Evolutionary conservation across 1,140 invertebrate genomes (phyloP).

Genomic region (Leucophenga varia): DNA sequence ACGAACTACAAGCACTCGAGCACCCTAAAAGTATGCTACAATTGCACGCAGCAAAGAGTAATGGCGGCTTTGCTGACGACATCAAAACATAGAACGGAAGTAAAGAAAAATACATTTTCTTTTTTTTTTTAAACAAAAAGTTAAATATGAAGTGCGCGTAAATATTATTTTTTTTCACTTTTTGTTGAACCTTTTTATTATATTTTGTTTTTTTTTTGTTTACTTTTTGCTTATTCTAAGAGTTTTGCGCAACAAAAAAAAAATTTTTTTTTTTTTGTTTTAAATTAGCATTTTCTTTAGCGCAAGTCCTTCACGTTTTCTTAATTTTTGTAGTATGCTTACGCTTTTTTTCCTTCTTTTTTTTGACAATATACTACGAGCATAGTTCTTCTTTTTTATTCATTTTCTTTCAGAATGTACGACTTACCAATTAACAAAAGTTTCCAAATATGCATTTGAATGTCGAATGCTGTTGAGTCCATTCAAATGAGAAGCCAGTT

Average conservation of each 20-base stretch:
- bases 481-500: slow-evolving; percentile 52
- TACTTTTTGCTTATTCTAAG: too few relatives aligned
- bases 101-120: too few relatives aligned
- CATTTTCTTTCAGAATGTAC: slow-evolving; percentile 20
- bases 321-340: slow-evolving; percentile 4
- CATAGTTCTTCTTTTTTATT: slow-evolving; percentile 25
- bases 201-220: too few relatives aligned
- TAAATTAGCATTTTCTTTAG: slow-evolving; percentile 34
- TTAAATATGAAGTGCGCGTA: too few relatives aligned
- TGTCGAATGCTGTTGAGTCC: slow-evolving; percentile 53
- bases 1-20: slow-evolving; percentile 4
- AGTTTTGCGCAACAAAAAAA: too few relatives aligned
- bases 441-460: slow-evolving; percentile 57
- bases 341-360: slow-evolving; percentile 1
- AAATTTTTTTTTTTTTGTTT: slow-evolving; percentile 4
- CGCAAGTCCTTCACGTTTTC: slow-evolving; percentile 14
- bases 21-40: slow-evolving; percentile 21
- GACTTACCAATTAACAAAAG: slow-evolving; percentile 56
- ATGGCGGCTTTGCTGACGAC: too few relatives aligned
- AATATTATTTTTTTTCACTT: too few relatives aligned
- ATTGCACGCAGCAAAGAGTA: background rate
- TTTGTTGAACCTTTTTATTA: too few relatives aligned
- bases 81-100: too few relatives aligned
- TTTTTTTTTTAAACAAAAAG: too few relatives aligned
- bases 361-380: too few relatives aligned